Percentiles rank a stretch among this genome's conserved stretches.
These are phyloP conservation scores for Isurus oxyrinchus DNA, from an alignment of 2,113 vertebrate genomes.

Conservation along the genomic window DNA sequence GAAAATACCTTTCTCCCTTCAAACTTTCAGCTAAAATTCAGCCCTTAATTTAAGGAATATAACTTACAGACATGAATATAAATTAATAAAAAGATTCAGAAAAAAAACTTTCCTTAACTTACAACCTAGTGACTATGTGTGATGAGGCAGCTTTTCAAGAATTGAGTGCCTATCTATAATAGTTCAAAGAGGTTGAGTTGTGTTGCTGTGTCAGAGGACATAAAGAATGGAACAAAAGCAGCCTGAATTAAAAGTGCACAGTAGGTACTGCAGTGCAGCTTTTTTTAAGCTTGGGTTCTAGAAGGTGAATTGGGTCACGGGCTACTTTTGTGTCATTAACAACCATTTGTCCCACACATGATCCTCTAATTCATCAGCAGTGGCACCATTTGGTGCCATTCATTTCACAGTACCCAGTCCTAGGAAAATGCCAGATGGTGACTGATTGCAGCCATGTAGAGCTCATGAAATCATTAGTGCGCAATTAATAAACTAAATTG, in stretches of 20 bases:
- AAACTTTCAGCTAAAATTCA: neutral
- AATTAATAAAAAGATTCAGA: neutral
- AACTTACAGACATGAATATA: neutral
- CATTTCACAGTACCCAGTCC: neutral
- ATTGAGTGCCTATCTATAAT: neutral
- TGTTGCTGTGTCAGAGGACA: neutral
- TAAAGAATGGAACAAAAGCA: neutral
- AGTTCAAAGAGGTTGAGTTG: neutral
- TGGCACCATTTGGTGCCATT: constrained; percentile 16
- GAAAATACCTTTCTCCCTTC: neutral
- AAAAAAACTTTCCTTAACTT: neutral
- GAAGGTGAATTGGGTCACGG: constrained; percentile 6
- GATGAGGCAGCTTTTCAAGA: neutral
- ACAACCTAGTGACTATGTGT: no score
- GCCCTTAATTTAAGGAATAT: neutral
- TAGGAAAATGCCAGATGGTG: neutral
- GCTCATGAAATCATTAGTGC: neutral
- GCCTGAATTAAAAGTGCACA: neutral
- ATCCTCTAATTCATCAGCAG: constrained; percentile 14
- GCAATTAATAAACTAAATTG: constrained; percentile 7
- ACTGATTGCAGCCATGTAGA: neutral
- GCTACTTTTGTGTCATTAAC: neutral
- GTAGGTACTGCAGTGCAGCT: neutral
- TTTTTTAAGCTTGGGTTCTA: neutral
- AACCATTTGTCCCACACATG: neutral